Base-by-base conservation (phyloP, 53 echinoderm and acorn worm genomes). In the Glandiceps talaboti region DNA sequence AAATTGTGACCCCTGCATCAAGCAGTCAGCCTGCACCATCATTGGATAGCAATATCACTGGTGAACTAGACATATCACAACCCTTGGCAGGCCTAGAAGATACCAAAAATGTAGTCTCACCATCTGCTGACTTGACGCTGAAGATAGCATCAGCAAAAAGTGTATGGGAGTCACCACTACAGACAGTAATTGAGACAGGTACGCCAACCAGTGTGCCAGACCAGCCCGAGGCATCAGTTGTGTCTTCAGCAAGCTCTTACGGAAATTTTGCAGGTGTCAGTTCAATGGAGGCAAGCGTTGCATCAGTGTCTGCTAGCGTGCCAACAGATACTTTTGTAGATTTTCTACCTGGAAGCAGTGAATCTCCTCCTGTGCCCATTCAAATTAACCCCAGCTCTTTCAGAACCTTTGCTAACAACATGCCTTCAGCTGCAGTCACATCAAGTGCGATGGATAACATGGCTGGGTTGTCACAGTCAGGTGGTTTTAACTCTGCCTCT, bases 131-230 rank as follows among this genome's bases (percentile, higher is more conserved):
- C 26, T 82, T 96, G 30, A 92, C 87, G 81, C 81, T 83, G 82
- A 89, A 83, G 29, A 92, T 96, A 30, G 89, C 90, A 73, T 84
- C 91, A 28, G 89, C 92, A 32, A 92, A 93, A 33, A 88, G 85
- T 33, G 31, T 90, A 73, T 96, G 97, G 97, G 97, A 96, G 75
- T 75, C 82, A 27, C 79, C 64, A 6, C 64, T 45, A 20, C 64
- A 6, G 64, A 6, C 64, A 12, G 64, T 45, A 12, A 45, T 45
- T 83, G 75, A 64, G 77, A 32, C 78, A 79, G 30, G 79, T 78
- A 79, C 85, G 32, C 81, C 77, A 30, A 73, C 73, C 30, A 29
- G 76, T 28, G 79, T 85, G 31, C 78, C 77, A 1, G 77, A 30
- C 45, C 73, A 30, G 72, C 76, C 31, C 29, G 33, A 83, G 80